These are phyloP conservation scores for Vesta saturnalis DNA, from an alignment of 2,888 invertebrate genomes.

Conservation along the genomic window DNA sequence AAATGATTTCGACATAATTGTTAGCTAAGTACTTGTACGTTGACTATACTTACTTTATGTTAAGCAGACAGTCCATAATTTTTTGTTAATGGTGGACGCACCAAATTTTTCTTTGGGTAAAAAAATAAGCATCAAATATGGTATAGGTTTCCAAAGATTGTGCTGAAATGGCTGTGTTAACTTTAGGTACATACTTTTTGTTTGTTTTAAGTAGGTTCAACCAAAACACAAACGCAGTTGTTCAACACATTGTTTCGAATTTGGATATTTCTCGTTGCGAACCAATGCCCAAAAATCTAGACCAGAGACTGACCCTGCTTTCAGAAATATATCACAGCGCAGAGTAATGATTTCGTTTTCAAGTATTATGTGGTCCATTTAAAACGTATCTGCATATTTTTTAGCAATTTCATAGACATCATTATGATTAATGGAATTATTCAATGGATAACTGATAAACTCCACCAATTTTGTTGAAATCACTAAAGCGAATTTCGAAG, in stretches of 20 bases:
- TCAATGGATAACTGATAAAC: background rate
- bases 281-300: background rate
- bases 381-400: background rate
- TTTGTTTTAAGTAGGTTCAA: background rate
- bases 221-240: background rate
- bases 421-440: no score
- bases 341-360: background rate
- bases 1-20: no score
- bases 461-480: background rate
- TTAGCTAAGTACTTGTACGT: no score
- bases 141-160: no score
- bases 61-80: no score
- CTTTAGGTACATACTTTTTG: no score
- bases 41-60: no score
- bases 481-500: background rate
- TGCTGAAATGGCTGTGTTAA: no score
- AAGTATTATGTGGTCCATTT: background rate
- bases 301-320: background rate
- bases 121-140: background rate
- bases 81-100: no score
- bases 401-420: background rate
- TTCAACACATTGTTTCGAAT: background rate
- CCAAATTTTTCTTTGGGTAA: no score
- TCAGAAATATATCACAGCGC: background rate
- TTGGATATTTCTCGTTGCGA: background rate